Percentiles rank a stretch among this genome's conserved stretches.
Conservation (phyloP, 2,888 invertebrate species). For the Toxonevra muliebris region DNA sequence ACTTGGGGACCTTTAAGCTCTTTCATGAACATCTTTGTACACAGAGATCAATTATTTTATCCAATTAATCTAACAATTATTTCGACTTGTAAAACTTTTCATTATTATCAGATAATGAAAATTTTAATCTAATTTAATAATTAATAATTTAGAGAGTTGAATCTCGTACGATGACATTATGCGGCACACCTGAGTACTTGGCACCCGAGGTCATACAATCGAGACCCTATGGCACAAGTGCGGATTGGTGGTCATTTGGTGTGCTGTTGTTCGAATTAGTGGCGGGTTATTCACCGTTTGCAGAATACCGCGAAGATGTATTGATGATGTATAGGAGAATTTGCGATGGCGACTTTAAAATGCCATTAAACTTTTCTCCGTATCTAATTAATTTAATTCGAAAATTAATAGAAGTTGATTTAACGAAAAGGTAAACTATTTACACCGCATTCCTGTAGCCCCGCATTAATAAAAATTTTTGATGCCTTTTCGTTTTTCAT, state of each 20-base stretch:
- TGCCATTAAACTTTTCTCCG: slow-evolving; percentile 82
- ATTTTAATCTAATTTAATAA: no score
- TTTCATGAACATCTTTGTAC: no score
- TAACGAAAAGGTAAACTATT: slow-evolving; percentile 71
- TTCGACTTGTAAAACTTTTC: no score
- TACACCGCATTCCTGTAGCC: slow-evolving; percentile 1
- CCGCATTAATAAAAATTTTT: not conserved
- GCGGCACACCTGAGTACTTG: slow-evolving; percentile 96
- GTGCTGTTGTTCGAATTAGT: slow-evolving; percentile 90
- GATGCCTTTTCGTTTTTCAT: not conserved
- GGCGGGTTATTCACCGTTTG: slow-evolving; percentile 94
- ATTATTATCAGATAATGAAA: no score
- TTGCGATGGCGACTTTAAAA: slow-evolving; percentile 86
- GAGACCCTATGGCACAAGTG: slow-evolving; percentile 91
- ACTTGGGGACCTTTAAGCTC: no score
- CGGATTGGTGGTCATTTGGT: slow-evolving; percentile 97
- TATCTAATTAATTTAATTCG: slow-evolving; percentile 85
- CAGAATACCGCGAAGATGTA: slow-evolving; percentile 74
- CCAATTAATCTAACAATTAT: no score
- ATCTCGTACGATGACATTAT: slow-evolving; percentile 88
- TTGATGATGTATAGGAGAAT: slow-evolving; percentile 97
- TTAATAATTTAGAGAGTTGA: slow-evolving; percentile 62
- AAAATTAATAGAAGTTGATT: slow-evolving; percentile 83
- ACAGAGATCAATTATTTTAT: no score
- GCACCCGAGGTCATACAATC: slow-evolving; percentile 92